Base-by-base conservation (phyloP, 2,888 invertebrate genomes). In the Drosophila histrio region DNA sequence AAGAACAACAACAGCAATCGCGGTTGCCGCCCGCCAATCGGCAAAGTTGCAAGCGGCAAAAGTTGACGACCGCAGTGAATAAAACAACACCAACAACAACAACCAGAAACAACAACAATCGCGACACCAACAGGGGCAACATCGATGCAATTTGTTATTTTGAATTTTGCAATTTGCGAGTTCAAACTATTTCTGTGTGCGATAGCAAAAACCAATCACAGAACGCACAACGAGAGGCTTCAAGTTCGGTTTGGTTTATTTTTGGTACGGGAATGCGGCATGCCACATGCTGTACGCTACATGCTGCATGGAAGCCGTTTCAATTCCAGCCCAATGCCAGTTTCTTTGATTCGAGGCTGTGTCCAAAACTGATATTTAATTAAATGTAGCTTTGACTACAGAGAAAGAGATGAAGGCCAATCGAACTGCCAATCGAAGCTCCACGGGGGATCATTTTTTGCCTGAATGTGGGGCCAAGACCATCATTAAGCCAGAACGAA, bases 61-160 rank as follows among this genome's bases (percentile, higher is more conserved):
- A 78, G 78, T 79, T 79, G 79, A 86, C 66, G 87, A 82, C 82
- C 84, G 68, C 87, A 82, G 65, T 64, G 30, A 72, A 63, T 76
- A 75, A 65, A 60, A 41, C 65, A 75, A 59, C 58, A 64, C 39
- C 60, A 78, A 53, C 62, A 68, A 32, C 32, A 32, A 7, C 32
- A 34, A 39, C 19, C 39, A 61, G 19, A 24, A 44, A 6, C 56
- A 54, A 53, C 41, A 39, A 30, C 7, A 64, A 41, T 41, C 9
- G 22, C 39, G 22, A 24, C 50, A 24, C 34, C 50, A 39, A 58
- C 61, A 53, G 53, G 38, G 39, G 54, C 63, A 67, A 60, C 76
- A 75, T 74, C 77, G 64, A 86, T 72, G 80, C 87, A 82, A 82
- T 82, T 82, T 82, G 87, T 82, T 82, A 86, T 83, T 82, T 86